Conservation (phyloP, 1,140 invertebrate genomes). For the Potamilus streckersoni region DNA sequence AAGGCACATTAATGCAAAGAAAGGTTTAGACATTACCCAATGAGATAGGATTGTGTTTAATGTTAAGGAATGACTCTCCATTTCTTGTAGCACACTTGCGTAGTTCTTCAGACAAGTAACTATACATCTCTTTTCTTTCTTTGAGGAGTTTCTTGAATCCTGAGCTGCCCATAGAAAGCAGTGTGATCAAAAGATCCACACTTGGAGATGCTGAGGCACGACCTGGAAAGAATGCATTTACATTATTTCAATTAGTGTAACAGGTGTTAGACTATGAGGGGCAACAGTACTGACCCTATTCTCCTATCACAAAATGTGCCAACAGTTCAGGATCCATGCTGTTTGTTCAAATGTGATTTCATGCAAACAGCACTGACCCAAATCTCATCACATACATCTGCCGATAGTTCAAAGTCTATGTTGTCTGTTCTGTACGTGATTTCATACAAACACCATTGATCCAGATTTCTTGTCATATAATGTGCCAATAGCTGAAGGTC, state of each 20-base stretch:
- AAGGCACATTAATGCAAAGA: too few species aligned
- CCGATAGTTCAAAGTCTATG: too few species aligned
- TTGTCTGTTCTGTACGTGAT: too few species aligned
- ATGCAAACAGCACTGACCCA: too few species aligned
- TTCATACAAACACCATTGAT: too few species aligned
- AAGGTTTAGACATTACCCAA: slow-evolving; percentile 71
- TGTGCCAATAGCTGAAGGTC: too few species aligned
- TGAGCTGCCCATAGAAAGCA: slow-evolving; percentile 79
- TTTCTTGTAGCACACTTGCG: slow-evolving; percentile 73
- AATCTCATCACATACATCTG: too few species aligned
- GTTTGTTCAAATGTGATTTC: too few species aligned
- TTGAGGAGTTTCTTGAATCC: slow-evolving; percentile 77
- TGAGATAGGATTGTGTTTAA: slow-evolving; percentile 81
- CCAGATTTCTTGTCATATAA: too few species aligned
- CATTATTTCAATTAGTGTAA: background rate
- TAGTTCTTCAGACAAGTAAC: slow-evolving; percentile 75
- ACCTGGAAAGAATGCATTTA: slow-evolving; percentile 64
- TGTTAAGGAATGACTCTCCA: slow-evolving; percentile 77
- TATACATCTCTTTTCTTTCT: slow-evolving; percentile 77
- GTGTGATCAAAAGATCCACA: slow-evolving; percentile 85
- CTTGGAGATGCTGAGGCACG: slow-evolving; percentile 81
- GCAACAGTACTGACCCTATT: too few species aligned
- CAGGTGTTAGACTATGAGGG: background rate
- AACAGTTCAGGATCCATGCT: too few species aligned
- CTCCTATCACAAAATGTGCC: too few species aligned